Percentiles rank a stretch among this genome's conserved stretches.
phyloP scores from a whole-genome alignment of 2,888 invertebrate genomes.

The Resseliella maxima region DNA sequence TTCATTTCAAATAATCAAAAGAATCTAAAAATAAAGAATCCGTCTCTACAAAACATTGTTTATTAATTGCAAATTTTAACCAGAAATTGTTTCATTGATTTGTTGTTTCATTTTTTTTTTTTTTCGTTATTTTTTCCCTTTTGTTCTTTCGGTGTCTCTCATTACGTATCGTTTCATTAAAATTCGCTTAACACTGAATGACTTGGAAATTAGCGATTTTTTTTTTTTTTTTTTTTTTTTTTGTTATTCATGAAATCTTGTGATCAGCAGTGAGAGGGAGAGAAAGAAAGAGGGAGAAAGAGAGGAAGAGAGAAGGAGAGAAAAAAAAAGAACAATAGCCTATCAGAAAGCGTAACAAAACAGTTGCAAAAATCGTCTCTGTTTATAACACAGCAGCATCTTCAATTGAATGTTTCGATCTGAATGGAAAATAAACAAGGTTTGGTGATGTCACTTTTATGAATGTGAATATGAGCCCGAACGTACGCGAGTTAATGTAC shows the following conservation, averaged over 20 bases:
- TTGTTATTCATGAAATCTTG: background rate
- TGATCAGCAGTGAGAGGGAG: background rate
- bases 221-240: background rate
- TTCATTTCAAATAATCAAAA: background rate
- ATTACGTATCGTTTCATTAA: background rate
- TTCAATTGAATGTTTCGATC: background rate
- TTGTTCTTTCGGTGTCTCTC: too few relatives aligned
- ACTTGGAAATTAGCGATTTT: background rate
- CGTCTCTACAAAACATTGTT: background rate
- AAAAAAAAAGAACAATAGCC: background rate
- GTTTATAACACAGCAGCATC: background rate
- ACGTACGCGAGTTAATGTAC: too few relatives aligned
- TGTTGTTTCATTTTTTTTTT: too few relatives aligned
- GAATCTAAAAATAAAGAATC: background rate
- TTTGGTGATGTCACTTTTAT: background rate
- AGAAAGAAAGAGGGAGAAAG: too few relatives aligned
- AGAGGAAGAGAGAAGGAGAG: too few relatives aligned
- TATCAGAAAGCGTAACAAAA: background rate
- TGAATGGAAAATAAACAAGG: background rate
- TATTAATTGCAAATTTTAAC: background rate
- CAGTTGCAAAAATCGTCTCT: background rate
- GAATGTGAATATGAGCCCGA: too few relatives aligned
- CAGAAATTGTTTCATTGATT: background rate
- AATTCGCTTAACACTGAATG: background rate
- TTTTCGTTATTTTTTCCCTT: too few relatives aligned